phyloP scores from a whole-genome alignment of 2,888 invertebrate species.

The Girardia tigrina region DNA sequence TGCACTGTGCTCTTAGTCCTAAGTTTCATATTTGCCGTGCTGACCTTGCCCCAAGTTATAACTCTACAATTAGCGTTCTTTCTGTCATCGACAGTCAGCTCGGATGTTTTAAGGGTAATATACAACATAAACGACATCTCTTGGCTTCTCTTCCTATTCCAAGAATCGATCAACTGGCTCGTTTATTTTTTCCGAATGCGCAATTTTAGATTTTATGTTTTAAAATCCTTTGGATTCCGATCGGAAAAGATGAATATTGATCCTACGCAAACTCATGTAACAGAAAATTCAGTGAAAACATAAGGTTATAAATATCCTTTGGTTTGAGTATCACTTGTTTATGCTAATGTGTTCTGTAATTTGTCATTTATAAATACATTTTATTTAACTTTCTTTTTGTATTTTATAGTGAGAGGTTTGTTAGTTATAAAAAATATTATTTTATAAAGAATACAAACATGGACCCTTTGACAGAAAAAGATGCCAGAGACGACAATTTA shows the following conservation, averaged over 20 bases:
- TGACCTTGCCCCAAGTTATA: constrained; percentile 17
- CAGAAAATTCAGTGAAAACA: no score
- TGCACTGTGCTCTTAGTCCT: not conserved
- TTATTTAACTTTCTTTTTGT: no score
- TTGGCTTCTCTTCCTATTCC: not conserved
- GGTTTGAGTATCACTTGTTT: no score
- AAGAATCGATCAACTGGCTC: constrained; percentile 24
- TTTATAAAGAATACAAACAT: no score
- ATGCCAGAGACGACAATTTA: no score
- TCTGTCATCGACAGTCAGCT: not conserved
- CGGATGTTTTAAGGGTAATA: not conserved
- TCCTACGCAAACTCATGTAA: not conserved
- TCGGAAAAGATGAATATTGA: not conserved
- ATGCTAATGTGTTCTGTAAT: no score
- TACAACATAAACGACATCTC: not conserved
- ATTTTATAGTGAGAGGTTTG: no score
- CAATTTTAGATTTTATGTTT: not conserved
- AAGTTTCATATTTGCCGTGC: not conserved
- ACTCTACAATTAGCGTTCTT: not conserved
- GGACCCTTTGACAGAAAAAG: no score
- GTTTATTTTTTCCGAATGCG: constrained; percentile 24
- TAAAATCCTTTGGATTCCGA: not conserved
- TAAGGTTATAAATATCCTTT: no score
- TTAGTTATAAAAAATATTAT: no score
- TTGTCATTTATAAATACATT: no score